Evolutionary conservation across 2,888 invertebrate genomes (phyloP), one percentile per base, ranked within the genome.

Genomic region (Mesodorylaimus sp.): DNA sequence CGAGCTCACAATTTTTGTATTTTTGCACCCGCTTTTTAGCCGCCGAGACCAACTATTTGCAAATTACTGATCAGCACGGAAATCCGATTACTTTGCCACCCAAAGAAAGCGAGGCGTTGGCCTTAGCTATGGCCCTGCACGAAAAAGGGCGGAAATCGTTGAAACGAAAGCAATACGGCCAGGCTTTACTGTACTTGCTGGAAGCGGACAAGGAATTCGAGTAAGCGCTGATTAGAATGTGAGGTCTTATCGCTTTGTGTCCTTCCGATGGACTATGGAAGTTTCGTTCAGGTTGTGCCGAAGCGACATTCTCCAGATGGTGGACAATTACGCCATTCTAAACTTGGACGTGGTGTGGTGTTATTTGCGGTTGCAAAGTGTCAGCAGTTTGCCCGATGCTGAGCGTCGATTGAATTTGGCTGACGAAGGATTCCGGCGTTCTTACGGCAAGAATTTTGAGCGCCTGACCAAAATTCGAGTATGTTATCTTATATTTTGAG

Each of bases 341-440:
- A 83, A 83, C 68, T 70, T 86, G 60, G 85, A 86, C 68, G 79
- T 85, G 55, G 79, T 82, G n/a, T 86, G 86, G 85, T 83, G 84
- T 66, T 85, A 85, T 70, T 73, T 84, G 47, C 78, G 79, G 60
- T 73, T 86, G 25, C 76, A 78, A 65, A 79, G 76, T 62, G 73
- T 84, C 36, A 72, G 76, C 0, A 77, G 80, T 57, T 66, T 81
- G 45, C 79, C 79, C 3, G 83, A 84, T 68, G 84, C 81, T 1
- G 78, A 78, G 37, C 68, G 73, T 3, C 71, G 84, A 13, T 70
- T 85, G 41, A 68, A 69, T 16, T 69, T 74, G 21, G 83, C 83
- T 52, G 81, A 83, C 61, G 68, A 73, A 24, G 75, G 75, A 52
- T 78, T 81, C 58, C 70, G 72, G 2, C 72, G 73, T 54, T 78